phyloP scores from a whole-genome alignment of 2,113 vertebrate species.

The Mormyrus lacerda region DNA sequence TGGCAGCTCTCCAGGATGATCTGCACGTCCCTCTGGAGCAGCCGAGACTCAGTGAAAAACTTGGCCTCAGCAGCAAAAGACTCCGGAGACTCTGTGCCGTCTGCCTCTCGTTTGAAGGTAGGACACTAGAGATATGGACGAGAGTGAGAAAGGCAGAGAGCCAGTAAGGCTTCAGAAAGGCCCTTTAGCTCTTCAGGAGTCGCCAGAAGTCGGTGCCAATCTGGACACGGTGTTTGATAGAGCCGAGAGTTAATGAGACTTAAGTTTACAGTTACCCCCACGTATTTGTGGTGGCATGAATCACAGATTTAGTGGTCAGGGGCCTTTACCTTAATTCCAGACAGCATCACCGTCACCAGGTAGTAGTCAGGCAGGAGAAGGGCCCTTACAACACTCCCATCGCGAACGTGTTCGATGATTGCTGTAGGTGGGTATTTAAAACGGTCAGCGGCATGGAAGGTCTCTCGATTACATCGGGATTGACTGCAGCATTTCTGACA shows the following conservation, averaged over 20 bases:
- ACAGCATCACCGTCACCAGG: conserved; percentile 94
- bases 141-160: background rate
- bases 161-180: background rate
- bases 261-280: background rate
- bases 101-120: conserved; percentile 82
- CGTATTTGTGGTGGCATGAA: background rate
- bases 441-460: background rate
- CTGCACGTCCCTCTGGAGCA: conserved; percentile 94
- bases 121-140: conserved; percentile 66
- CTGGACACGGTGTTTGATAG: background rate
- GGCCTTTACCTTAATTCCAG: conserved; percentile 82
- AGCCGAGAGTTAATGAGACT: background rate
- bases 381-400: conserved; percentile 87
- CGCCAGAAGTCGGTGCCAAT: background rate
- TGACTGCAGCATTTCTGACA: background rate
- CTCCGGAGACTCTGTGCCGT: conserved; percentile 77
- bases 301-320: background rate
- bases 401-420: conserved; percentile 92
- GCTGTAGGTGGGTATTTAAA: conserved; percentile 52
- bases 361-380: conserved; percentile 88
- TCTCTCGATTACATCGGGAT: background rate
- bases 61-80: conserved; percentile 90
- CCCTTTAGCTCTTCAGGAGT: background rate
- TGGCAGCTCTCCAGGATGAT: conserved; percentile 94
- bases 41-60: conserved; percentile 91